These are phyloP conservation scores for Polydrusus cervinus DNA, from an alignment of 2,888 invertebrate species.

Conservation along the genomic window DNA sequence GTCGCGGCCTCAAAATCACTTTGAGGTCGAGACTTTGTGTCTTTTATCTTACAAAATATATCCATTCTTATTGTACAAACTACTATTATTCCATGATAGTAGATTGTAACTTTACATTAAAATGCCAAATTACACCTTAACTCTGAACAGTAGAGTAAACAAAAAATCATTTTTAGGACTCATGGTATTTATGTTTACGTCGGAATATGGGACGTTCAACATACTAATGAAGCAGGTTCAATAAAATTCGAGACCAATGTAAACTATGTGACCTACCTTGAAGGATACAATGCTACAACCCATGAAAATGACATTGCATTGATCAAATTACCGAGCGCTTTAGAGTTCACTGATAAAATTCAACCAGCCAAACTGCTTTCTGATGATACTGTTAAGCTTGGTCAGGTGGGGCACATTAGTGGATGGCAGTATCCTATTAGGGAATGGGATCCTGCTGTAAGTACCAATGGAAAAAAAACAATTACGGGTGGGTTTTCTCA, in stretches of 20 bases:
- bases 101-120: no score
- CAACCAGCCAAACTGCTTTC: conserved; percentile 23
- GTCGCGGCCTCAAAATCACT: no score
- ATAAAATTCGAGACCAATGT: background rate
- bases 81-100: no score
- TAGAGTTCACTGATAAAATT: conserved; percentile 7
- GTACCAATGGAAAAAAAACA: no score
- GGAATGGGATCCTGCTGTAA: conserved; percentile 22
- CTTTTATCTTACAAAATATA: no score
- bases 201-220: conserved; percentile 16
- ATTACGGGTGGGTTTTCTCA: no score
- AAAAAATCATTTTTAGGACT: conserved; percentile 16
- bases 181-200: conserved; percentile 11
- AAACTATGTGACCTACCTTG: conserved; percentile 9
- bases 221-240: background rate
- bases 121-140: no score
- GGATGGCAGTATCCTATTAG: conserved; percentile 34
- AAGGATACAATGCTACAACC: conserved; percentile 33
- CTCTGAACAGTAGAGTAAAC: no score
- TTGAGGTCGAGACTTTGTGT: no score
- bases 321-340: conserved; percentile 9
- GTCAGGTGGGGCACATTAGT: conserved; percentile 16
- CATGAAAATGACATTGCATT: conserved; percentile 35
- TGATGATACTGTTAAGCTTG: background rate
- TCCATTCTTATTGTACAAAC: no score